These are phyloP conservation scores for Ornithoptera alexandrae DNA, from an alignment of 2,888 invertebrate species.

Conservation along the genomic window DNA sequence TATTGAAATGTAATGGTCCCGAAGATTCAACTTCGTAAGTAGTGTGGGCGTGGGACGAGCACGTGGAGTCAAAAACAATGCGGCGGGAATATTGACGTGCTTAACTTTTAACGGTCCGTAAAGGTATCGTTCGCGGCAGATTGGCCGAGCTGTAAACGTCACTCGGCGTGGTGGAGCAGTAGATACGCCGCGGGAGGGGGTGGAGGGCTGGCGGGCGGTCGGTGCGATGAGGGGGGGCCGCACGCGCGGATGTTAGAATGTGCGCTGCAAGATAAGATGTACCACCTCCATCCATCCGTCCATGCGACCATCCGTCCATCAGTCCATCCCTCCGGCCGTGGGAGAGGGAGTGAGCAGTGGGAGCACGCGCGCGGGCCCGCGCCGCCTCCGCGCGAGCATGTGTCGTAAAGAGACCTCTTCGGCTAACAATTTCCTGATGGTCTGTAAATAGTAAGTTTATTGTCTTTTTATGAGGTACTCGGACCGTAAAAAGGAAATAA, in stretches of 20 bases:
- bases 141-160: constrained; percentile 25
- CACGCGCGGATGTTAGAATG: constrained; percentile 9
- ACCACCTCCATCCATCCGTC: constrained; percentile 39
- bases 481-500: constrained; percentile 81
- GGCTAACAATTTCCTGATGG: constrained; percentile 81
- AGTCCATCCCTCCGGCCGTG: constrained; percentile 36
- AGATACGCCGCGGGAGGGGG: constrained; percentile 8
- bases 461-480: constrained; percentile 82
- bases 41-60: too few species aligned
- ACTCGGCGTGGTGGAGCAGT: constrained; percentile 20
- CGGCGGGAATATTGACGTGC: neutral
- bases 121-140: constrained; percentile 25
- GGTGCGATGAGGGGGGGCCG: neutral
- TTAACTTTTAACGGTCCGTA: constrained; percentile 11
- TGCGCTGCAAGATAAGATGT: constrained; percentile 64
- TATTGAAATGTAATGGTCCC: too few species aligned
- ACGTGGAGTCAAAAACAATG: too few species aligned
- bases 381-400: constrained; percentile 69
- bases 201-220: too few species aligned
- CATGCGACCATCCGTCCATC: too few species aligned
- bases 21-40: too few species aligned
- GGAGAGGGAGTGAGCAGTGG: constrained; percentile 49
- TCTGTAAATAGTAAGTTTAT: constrained; percentile 82
- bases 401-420: constrained; percentile 80
- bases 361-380: constrained; percentile 65